Percentiles rank a stretch among this genome's conserved stretches.
Conservation (phyloP, 2,888 invertebrate genomes). For the Brassicogethes aeneus region DNA sequence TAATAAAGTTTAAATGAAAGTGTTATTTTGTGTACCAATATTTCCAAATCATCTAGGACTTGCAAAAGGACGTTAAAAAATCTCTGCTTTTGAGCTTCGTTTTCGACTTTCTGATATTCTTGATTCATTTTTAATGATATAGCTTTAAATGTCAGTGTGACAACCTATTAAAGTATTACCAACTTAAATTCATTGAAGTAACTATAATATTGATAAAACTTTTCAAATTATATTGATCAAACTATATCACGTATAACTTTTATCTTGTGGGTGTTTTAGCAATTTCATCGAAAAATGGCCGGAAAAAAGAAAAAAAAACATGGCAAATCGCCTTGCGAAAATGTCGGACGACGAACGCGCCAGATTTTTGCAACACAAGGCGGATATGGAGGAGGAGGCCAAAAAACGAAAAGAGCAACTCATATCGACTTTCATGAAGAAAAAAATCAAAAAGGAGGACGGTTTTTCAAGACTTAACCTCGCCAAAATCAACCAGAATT, state of each 20-base stretch:
- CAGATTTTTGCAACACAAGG: slow-evolving; percentile 71
- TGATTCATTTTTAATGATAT: neutral
- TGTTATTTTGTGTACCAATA: neutral
- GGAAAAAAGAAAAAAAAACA: slow-evolving; percentile 56
- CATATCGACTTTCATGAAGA: slow-evolving; percentile 75
- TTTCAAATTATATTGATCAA: too few relatives aligned
- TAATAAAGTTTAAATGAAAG: too few relatives aligned
- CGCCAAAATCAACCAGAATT: slow-evolving; percentile 78
- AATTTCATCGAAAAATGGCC: slow-evolving; percentile 39
- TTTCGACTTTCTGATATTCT: neutral
- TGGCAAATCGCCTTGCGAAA: slow-evolving; percentile 66
- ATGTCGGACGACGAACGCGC: slow-evolving; percentile 81
- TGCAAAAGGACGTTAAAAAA: neutral
- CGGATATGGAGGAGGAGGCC: slow-evolving; percentile 75
- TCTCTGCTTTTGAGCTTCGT: neutral
- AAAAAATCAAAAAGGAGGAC: slow-evolving; percentile 75
- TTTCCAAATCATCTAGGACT: neutral
- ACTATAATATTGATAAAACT: too few relatives aligned
- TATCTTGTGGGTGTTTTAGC: too few relatives aligned
- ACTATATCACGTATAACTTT: too few relatives aligned
- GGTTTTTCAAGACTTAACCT: slow-evolving; percentile 67
- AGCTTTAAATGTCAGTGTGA: neutral
- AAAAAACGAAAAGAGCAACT: slow-evolving; percentile 70
- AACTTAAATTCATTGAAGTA: too few relatives aligned
- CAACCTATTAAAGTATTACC: too few relatives aligned